Evolutionary conservation across 2,888 invertebrate genomes (phyloP).

Genomic region (Desoria tigrina): DNA sequence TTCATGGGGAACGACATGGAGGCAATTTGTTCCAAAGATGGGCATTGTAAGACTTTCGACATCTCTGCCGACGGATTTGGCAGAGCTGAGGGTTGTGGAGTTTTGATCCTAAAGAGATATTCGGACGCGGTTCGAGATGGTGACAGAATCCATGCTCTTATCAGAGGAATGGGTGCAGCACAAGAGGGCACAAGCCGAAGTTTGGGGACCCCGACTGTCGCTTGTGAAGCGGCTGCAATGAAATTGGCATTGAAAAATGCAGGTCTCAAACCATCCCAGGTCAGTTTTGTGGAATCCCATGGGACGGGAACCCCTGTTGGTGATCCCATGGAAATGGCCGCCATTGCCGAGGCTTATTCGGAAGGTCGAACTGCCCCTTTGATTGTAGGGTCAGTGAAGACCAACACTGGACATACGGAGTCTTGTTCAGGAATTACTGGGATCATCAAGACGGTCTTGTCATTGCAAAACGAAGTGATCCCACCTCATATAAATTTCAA

Average conservation of each 20-base stretch:
- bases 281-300: slow-evolving; percentile 29
- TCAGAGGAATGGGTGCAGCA: slow-evolving; percentile 24
- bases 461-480: slow-evolving; percentile 26
- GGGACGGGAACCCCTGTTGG: slow-evolving; percentile 32
- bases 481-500: slow-evolving; percentile 27
- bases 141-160: slow-evolving; percentile 26
- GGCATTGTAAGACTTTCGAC: slow-evolving; percentile 28
- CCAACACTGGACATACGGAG: slow-evolving; percentile 28
- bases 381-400: slow-evolving; percentile 5
- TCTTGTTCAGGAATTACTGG: slow-evolving; percentile 28
- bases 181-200: slow-evolving; percentile 31
- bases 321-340: slow-evolving; percentile 39
- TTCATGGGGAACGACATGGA: slow-evolving; percentile 23
- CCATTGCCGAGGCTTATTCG: slow-evolving; percentile 35
- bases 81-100: slow-evolving; percentile 33
- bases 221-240: slow-evolving; percentile 35
- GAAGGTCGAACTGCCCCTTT: slow-evolving; percentile 1
- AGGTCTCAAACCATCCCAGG: slow-evolving; percentile 12
- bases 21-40: slow-evolving; percentile 25
- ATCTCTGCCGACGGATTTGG: slow-evolving; percentile 32
- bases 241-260: slow-evolving; percentile 27
- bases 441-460: slow-evolving; percentile 30
- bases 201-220: slow-evolving; percentile 34
- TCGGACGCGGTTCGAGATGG: slow-evolving; percentile 32
- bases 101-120: slow-evolving; percentile 27